Conservation (phyloP, 2,888 invertebrate genomes). For the Acanthosepion lycidas region DNA sequence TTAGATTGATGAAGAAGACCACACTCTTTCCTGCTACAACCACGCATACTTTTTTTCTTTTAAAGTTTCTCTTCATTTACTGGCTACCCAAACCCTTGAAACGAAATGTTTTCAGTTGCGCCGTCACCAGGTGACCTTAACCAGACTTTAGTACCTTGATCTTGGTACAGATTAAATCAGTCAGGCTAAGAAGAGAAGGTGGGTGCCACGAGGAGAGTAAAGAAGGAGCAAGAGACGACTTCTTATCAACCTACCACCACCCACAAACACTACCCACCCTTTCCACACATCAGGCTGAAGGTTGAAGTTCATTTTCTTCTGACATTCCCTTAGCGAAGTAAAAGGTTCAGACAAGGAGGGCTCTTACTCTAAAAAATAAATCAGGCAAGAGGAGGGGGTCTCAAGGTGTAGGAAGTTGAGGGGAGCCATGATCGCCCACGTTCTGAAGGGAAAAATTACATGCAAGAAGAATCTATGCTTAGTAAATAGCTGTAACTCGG, state of each 20-base stretch:
- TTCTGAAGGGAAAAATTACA: too few species aligned
- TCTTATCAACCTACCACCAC: too few species aligned
- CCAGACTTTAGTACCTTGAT: not conserved
- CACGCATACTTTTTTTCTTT: not conserved
- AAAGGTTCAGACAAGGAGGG: not conserved
- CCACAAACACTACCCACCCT: not conserved
- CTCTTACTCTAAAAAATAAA: not conserved
- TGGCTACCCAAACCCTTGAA: not conserved
- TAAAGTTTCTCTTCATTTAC: not conserved
- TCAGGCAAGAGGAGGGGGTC: too few species aligned
- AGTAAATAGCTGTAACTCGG: too few species aligned
- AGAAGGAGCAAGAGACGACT: not conserved
- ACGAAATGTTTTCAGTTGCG: not conserved
- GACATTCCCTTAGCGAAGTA: not conserved
- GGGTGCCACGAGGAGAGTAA: not conserved
- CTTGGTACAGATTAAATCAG: not conserved
- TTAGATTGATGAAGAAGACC: not conserved
- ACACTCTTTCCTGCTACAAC: not conserved
- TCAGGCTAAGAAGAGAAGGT: not conserved
- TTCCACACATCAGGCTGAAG: not conserved
- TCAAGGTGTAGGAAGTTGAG: too few species aligned
- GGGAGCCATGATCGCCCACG: too few species aligned
- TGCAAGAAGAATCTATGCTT: too few species aligned
- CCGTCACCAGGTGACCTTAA: not conserved
- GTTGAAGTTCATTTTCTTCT: not conserved